These are phyloP conservation scores for Hemicentrotus pulcherrimus DNA, from an alignment of 35 echinoderm and acorn worm genomes.

Conservation along the genomic window DNA sequence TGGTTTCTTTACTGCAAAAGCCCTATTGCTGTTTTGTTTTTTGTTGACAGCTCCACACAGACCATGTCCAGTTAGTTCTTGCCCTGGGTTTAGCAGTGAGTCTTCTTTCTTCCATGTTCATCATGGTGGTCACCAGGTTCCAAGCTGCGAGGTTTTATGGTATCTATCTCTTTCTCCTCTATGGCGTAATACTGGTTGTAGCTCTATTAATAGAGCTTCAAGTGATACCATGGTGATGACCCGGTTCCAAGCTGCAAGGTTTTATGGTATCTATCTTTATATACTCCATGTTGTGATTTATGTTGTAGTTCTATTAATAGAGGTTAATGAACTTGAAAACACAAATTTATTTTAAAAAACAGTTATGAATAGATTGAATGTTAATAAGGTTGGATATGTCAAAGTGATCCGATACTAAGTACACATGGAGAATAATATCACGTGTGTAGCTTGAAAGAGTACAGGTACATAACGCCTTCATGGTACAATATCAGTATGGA, in stretches of 20 bases:
- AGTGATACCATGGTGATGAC: slow-evolving; percentile 23
- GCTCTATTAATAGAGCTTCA: slow-evolving; percentile 35
- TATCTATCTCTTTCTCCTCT: slow-evolving; percentile 58
- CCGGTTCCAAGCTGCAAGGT: slow-evolving; percentile 56
- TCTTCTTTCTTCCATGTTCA: slow-evolving; percentile 81
- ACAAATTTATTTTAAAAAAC: too few species aligned
- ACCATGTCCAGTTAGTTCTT: slow-evolving; percentile 71
- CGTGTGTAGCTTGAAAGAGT: too few species aligned
- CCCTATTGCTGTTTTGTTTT: background rate
- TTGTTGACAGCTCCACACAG: slow-evolving; percentile 46
- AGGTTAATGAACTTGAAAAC: background rate
- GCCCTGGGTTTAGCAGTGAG: slow-evolving; percentile 72
- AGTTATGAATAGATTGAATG: too few species aligned
- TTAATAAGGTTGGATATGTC: too few species aligned
- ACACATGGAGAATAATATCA: too few species aligned
- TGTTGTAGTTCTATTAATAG: background rate
- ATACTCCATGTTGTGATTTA: background rate
- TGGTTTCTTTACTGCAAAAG: too few species aligned
- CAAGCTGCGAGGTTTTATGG: slow-evolving; percentile 54
- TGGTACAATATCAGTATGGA: too few species aligned
- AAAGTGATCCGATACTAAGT: too few species aligned
- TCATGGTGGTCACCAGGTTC: slow-evolving; percentile 77
- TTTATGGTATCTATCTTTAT: slow-evolving; percentile 62
- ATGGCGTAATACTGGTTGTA: slow-evolving; percentile 33
- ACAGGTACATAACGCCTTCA: too few species aligned